Base-by-base conservation (phyloP, 2,888 invertebrate genomes). In the Synergus umbraculus region DNA sequence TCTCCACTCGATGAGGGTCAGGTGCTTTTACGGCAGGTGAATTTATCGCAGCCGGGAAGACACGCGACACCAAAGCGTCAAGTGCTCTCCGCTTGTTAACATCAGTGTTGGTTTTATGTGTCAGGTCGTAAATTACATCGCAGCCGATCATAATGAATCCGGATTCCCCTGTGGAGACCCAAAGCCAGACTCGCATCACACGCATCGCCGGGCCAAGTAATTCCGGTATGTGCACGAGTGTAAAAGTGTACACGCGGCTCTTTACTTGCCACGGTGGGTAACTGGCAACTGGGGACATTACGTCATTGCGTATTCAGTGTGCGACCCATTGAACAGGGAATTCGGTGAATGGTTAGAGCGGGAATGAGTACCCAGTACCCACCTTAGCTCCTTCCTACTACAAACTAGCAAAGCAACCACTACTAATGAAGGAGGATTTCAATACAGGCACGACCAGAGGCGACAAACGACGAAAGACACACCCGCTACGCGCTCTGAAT, bases 271-370 rank as follows among this genome's bases (percentile, higher is more conserved):
- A 18, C 9, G 58, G 78, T 78, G 79, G 83, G 76, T 37, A 37
- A 37, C 37, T 37, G 37, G 37, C 37, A 37, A 37, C 80, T 79
- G 82, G 82, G 82, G 84, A 78, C 83, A 81, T 85, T 86, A 85
- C 86, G 87, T 87, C 87, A 88, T 87, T 90, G 85, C 82, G 90
- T 88, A 90, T 90, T 89, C 89, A 88, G 84, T 82, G 79, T 85
- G 85, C 87, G 85, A 84, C 85, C 85, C 85, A 88, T 89, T 89
- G 88, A 89, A 86, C 88, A 84, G 86, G 85, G 88, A 88, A 89
- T 90, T 89, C 88, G 89, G 89, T 90, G 90, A 90, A 90, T 88
- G 90, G 87, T 83, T 81, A 83, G 79, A 81, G 80, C 82, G 83
- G 81, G 81, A 80, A 84, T 78, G 79, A 80, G 79, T 83, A 78